A percentile compares a stretch with the other conserved stretches of the same genome.
Evolutionary conservation across 2,113 vertebrate genomes (phyloP).

Genomic region (Phycodurus eques): DNA sequence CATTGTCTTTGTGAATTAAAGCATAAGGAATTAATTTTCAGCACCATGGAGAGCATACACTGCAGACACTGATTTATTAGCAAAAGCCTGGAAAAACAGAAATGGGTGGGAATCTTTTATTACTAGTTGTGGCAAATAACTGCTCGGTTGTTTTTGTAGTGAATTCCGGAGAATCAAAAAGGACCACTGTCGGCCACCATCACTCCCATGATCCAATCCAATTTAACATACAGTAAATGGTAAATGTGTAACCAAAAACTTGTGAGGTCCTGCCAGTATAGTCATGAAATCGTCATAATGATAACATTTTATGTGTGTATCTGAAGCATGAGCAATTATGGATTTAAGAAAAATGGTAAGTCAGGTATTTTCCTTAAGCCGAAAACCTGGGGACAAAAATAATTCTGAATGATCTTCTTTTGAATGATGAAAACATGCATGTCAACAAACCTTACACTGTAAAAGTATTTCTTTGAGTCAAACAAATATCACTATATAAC

Average conservation of each 20-base stretch:
- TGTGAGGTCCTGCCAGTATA: neutral
- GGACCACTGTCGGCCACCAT: neutral
- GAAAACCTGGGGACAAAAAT: neutral
- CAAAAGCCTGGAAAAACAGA: neutral
- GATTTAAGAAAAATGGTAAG: neutral
- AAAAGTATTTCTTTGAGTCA: no score
- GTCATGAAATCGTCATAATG: neutral
- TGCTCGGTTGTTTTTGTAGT: neutral
- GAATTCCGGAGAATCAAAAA: neutral
- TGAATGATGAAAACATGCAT: no score
- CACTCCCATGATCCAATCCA: neutral
- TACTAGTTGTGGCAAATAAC: no score
- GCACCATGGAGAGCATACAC: slow-evolving; percentile 16
- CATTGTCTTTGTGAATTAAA: neutral
- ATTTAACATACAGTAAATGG: no score
- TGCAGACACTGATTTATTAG: neutral
- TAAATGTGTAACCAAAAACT: neutral
- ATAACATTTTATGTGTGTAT: neutral
- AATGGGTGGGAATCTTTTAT: neutral
- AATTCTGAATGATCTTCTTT: neutral
- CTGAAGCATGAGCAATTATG: neutral
- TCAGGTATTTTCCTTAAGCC: neutral
- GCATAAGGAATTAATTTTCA: neutral
- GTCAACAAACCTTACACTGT: no score
- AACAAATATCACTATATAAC: no score